Base-by-base conservation (phyloP, 2,797 vertebrate species). In the Centropyge bicolor region DNA sequence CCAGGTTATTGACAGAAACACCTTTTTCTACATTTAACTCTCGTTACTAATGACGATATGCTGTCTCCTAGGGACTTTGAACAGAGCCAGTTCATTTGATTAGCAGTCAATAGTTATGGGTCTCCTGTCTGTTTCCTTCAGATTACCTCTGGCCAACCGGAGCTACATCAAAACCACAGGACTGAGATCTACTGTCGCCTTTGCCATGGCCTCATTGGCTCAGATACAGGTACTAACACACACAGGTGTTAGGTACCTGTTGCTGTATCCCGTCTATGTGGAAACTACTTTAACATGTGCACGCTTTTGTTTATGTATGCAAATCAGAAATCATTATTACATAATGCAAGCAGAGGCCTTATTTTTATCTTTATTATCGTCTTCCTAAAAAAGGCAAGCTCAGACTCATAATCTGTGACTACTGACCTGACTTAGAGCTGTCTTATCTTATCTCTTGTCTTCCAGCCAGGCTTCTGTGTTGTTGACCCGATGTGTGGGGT, bases 401-500 rank as follows among this genome's bases (percentile, higher is more conserved):
- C 4, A 31, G 27, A 31, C 27, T 31, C 27, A 2, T 31, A 31
- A 31, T 2, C 27, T 31, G 27, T 31, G 27, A 31, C 27, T 31
- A 31, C 27, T 31, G 27, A 31, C 27, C 27, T n/a, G n/a, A n/a
- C 27, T 31, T 31, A 31, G 27, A 31, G 27, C 27, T 31, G 27
- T 31, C 27, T 31, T 41, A 1, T 76, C n/a, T 64, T 72, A 20
- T 79, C 35, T 79, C 61, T n/a, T 67, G 40, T 78, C 65, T 55
- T 45, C 22, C 75, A 98, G 97, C 93, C 93, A 19, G 96, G 96
- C 64, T 93, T 88, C 62, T 82, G 94, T 86, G 96, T 98, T 70
- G 89, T 99, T 51, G 98, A 99, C 91, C 97, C 98, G 3, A 99
- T 99, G 97, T 99, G 98, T 89, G 98, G 98, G n/a, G 95, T 97